phyloP scores from a whole-genome alignment of 1,140 invertebrate species.

The Dolichoris vasculosae region DNA sequence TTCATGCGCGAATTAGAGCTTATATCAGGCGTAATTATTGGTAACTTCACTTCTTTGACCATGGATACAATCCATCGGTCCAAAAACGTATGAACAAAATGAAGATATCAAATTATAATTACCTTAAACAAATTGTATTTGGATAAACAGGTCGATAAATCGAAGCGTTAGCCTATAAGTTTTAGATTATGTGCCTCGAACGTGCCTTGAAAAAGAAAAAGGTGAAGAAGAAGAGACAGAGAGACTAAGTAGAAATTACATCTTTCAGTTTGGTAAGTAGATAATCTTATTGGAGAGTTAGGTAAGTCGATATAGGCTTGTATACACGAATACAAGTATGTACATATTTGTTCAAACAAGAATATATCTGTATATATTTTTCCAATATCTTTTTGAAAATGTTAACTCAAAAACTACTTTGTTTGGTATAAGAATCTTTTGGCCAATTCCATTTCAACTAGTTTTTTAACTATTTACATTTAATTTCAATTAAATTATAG shows the following conservation, averaged over 20 bases:
- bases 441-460: background rate
- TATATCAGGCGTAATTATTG: background rate
- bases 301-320: background rate
- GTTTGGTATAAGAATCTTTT: background rate
- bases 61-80: background rate
- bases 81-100: background rate
- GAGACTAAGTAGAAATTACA: background rate
- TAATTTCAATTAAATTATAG: too few relatives aligned
- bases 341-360: too few relatives aligned
- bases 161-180: background rate
- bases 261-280: background rate
- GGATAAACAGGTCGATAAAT: slow-evolving; percentile 14
- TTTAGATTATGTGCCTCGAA: background rate
- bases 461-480: background rate
- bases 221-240: background rate
- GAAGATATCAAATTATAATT: slow-evolving; percentile 40
- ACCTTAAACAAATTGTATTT: slow-evolving; percentile 35
- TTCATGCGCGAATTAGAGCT: slow-evolving; percentile 1
- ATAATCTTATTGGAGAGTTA: slow-evolving; percentile 4
- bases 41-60: background rate
- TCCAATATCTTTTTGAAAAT: background rate
- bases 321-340: background rate
- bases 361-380: background rate
- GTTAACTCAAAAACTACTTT: background rate
- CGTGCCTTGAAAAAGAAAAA: background rate